Base-by-base conservation (phyloP, 2,888 invertebrate species). In the Amorpha juglandis region DNA sequence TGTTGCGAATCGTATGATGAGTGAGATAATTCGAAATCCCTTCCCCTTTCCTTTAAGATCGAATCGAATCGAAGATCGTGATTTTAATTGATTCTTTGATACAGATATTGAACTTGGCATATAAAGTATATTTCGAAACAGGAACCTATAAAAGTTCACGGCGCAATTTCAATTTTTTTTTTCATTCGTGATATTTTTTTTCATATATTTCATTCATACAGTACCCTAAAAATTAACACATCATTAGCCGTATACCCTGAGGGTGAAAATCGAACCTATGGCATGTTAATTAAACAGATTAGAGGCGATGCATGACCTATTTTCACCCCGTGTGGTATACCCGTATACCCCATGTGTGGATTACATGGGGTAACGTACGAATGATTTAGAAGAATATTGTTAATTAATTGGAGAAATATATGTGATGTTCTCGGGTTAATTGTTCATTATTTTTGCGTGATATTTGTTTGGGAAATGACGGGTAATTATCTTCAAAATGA, bases 241-340 rank as follows among this genome's bases (percentile, higher is more conserved):
- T 90, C 91, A 92, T 92, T 91, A 90, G 82, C 82, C 71, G 35
- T 69, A 64, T 38, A 75, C 79, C 78, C 74, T 76, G 38, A 42
- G 83, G 87, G 86, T 78, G 78, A 76, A 86, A 89, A 91, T 90
- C 88, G 88, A 91, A 89, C 87, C 87, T 84, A 85, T 84, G 71
- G 86, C 86, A 85, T 89, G 90, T 90, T 91, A 91, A 92, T 92
- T 92, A 92, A 90, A 87, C 87, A 89, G 89, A 90, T 91, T 91
- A 90, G 81, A 86, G 83, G 79, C 72, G 64, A 77, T 80, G 86
- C 88, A 87, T 91, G 91, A 91, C 92, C 92, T 89, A 91, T 84
- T 92, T 92, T 78, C 82, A 84, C 89, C 91, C 89, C 78, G 77
- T 69, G 68, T 75, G 78, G 80, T 19, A 78, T 83, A 81, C 83